Conservation (phyloP, 2,888 invertebrate species). For the Chaitophorus viminalis region DNA sequence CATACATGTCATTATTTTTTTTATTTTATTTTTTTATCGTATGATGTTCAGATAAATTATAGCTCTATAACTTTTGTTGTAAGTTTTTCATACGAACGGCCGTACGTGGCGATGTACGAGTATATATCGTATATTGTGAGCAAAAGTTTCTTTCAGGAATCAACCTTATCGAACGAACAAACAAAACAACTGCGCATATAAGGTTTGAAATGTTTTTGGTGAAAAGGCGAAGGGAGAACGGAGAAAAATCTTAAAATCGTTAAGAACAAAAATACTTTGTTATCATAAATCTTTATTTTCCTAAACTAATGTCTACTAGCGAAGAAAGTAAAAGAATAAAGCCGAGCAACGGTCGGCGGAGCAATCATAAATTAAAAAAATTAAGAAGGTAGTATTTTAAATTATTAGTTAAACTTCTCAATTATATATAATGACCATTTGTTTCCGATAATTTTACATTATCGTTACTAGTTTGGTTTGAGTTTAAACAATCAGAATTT, state of each 20-base stretch:
- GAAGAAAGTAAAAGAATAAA: slow-evolving; percentile 14
- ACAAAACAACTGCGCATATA: slow-evolving; percentile 4
- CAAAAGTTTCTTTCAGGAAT: slow-evolving; percentile 40
- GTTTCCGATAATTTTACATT: too few relatives aligned
- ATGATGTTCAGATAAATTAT: neutral
- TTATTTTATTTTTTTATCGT: neutral
- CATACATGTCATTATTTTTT: neutral
- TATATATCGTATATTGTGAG: neutral
- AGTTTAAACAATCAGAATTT: neutral
- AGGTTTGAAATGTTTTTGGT: neutral
- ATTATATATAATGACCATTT: neutral
- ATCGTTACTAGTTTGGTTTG: neutral
- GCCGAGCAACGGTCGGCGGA: slow-evolving; percentile 4
- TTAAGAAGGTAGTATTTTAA: slow-evolving; percentile 18
- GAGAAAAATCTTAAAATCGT: neutral
- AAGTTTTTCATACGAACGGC: neutral
- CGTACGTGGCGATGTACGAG: neutral
- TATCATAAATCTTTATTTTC: slow-evolving; percentile 54
- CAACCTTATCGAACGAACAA: slow-evolving; percentile 11
- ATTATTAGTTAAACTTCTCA: slow-evolving; percentile 31
- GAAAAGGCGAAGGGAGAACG: neutral
- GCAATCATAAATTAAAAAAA: slow-evolving; percentile 29
- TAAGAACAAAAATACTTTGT: slow-evolving; percentile 38
- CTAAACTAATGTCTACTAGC: slow-evolving; percentile 1
- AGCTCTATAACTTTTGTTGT: neutral